Base-by-base conservation (phyloP, 2,113 vertebrate species). In the Larimichthys crocea region DNA sequence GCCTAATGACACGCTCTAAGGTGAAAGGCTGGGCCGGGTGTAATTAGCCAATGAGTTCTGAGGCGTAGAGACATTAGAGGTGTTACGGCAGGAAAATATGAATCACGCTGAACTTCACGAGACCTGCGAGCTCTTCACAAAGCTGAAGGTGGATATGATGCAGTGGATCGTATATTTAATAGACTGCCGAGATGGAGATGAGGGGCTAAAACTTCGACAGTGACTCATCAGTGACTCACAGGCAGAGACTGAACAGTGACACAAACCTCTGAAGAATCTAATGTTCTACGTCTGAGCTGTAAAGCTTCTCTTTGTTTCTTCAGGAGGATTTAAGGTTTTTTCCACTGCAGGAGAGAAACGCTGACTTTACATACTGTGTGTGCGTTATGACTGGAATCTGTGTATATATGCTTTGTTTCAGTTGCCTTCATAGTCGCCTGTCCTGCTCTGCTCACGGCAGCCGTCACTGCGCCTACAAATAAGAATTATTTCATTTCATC, bases 191-290 rank as follows among this genome's bases (percentile, higher is more conserved):
- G 46, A 61, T 2, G n/a, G 24, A n/a, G 65, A 71, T n/a, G 17
- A 50, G 55, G 26, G 42, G 55, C 64, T 24, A 24, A 73, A 53
- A 20, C 52, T 66, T 16, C 61, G 17, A 53, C 50, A n/a, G 11
- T 78, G 70, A 87, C 63, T 85, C 76, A 52, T 0, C 50, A n/a
- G 11, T 78, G 70, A 87, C 63, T 85, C 76, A 52, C 1, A 11
- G 17, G 64, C 8, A 20, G 35, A 35, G 35, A 65, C 35, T 62
- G 35, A 69, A 29, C n/a, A 24, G 20, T 1, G 29, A 42, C 0
- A 19, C 0, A 62, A 66, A 55, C 55, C 48, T 57, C 62, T 52
- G 4, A 49, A 59, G 40, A 61, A 50, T 31, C 2, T 22, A 24
- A 61, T 3, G 20, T 59, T 69, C 29, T n/a, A 7, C 35, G 9